These are phyloP conservation scores for Hydropotes inermis DNA, from an alignment of 2,113 vertebrate species.

Conservation along the genomic window DNA sequence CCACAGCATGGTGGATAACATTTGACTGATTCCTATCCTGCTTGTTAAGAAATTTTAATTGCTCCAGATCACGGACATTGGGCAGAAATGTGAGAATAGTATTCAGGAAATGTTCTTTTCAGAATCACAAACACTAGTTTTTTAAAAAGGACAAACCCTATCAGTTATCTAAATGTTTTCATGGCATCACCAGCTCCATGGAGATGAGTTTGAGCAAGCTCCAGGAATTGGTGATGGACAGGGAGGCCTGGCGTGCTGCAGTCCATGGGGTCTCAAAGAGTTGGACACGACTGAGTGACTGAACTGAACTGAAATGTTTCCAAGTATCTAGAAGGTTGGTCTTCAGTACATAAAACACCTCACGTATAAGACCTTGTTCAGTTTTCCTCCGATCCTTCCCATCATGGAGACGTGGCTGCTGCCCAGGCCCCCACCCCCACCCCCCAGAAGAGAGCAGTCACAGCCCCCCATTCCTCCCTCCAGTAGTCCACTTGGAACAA, in stretches of 20 bases:
- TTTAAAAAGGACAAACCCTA: neutral
- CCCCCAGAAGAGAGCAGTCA: neutral
- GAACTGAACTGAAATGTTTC: neutral
- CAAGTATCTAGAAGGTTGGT: neutral
- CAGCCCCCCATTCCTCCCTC: neutral
- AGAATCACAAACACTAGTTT: neutral
- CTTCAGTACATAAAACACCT: neutral
- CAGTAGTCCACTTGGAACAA: neutral
- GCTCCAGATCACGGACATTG: neutral
- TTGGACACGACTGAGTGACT: neutral
- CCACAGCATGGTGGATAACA: neutral
- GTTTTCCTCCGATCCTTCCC: neutral
- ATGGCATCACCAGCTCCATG: neutral
- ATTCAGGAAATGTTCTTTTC: neutral
- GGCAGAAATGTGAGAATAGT: neutral
- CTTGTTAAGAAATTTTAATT: neutral
- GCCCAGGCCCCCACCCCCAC: neutral
- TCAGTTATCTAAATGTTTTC: neutral
- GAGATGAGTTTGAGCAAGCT: neutral
- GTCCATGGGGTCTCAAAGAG: neutral
- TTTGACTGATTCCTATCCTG: neutral
- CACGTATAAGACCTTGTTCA: neutral
- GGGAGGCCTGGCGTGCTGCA: neutral
- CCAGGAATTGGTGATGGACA: neutral
- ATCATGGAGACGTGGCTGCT: neutral